Conservation (phyloP, 2,113 vertebrate genomes). For the Rynchops niger region DNA sequence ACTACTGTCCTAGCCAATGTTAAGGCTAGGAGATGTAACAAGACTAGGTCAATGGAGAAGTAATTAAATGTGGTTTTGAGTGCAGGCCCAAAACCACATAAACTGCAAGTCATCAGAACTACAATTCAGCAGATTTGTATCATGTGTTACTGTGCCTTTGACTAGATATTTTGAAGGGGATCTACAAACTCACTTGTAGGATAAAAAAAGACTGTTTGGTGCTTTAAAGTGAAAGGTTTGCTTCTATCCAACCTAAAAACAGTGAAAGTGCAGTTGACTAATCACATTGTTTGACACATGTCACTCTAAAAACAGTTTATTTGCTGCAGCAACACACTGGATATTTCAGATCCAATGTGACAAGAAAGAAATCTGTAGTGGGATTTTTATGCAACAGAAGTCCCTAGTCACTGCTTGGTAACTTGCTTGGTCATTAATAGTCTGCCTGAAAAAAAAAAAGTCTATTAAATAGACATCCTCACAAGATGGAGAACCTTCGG, state of each 20-base stretch:
- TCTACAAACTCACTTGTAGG: neutral
- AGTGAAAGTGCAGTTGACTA: neutral
- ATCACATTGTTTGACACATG: neutral
- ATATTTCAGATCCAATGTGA: neutral
- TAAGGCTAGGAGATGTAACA: neutral
- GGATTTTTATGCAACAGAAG: neutral
- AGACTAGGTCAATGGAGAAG: neutral
- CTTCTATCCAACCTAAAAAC: neutral
- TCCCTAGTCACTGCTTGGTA: neutral
- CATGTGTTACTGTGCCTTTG: neutral
- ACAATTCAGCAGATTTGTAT: neutral
- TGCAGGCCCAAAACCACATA: neutral
- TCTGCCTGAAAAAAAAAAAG: neutral
- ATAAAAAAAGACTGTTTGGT: neutral
- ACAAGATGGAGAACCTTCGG: neutral
- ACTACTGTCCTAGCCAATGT: neutral
- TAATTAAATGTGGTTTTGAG: neutral
- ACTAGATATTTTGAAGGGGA: neutral
- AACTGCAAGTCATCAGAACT: neutral
- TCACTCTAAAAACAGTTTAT: neutral
- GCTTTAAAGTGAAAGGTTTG: neutral
- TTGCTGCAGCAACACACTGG: neutral
- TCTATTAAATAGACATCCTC: neutral
- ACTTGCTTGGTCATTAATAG: neutral
- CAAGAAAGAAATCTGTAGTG: neutral